Evolutionary conservation across 2,113 vertebrate species (phyloP).

Genomic region (Kryptolebias marmoratus): DNA sequence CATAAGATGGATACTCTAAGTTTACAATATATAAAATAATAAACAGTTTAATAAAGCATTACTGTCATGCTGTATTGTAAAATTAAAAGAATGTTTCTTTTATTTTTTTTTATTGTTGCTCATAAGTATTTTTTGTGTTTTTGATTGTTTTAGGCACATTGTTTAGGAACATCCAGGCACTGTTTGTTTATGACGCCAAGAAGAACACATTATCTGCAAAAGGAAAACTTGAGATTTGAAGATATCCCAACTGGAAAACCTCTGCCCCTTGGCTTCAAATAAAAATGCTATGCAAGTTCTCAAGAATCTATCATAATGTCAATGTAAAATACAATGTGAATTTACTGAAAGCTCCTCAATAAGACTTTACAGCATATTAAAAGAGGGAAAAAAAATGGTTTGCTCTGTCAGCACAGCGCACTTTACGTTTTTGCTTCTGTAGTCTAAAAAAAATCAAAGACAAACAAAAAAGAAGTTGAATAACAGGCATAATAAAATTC

Average conservation of each 20-base stretch:
- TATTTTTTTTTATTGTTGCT: too few species aligned
- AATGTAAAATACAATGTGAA: neutral
- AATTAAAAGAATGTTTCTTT: too few species aligned
- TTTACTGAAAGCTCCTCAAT: too few species aligned
- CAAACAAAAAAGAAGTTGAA: neutral
- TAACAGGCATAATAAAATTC: neutral
- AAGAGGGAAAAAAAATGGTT: neutral
- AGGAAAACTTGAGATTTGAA: neutral
- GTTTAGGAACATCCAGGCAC: too few species aligned
- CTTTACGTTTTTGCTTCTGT: slow-evolving; percentile 2
- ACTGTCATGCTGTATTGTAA: neutral
- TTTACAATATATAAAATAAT: neutral
- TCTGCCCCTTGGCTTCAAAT: neutral
- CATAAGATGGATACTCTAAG: neutral
- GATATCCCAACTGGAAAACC: neutral
- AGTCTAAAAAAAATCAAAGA: neutral
- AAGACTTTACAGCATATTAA: neutral
- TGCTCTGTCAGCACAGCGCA: neutral
- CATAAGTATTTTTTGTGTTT: too few species aligned
- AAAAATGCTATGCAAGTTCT: neutral
- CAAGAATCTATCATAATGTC: neutral
- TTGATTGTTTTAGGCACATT: too few species aligned
- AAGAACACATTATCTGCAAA: neutral
- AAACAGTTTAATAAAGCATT: neutral
- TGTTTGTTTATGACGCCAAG: too few species aligned